These are phyloP conservation scores for Pseudorhiza aurosa DNA, from an alignment of 30 jellyfish, hydroid and myxozoan genomes.

Conservation along the genomic window DNA sequence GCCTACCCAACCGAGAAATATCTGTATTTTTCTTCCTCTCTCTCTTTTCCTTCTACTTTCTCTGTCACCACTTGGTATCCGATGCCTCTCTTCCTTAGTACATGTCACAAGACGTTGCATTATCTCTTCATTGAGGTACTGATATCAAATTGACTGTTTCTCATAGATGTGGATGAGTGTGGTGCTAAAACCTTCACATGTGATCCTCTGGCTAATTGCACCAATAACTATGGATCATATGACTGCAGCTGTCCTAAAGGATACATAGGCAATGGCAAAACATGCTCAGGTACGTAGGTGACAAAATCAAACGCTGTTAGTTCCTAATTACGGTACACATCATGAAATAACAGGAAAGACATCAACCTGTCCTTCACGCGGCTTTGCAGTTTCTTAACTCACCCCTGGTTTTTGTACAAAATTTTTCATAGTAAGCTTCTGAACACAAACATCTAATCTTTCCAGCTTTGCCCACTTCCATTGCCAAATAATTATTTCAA, in stretches of 20 bases:
- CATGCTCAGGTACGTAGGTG: too few species aligned
- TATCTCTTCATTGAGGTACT: conserved; percentile 35
- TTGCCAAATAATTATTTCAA: too few species aligned
- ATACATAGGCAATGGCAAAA: conserved; percentile 66
- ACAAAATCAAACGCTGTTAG: too few species aligned
- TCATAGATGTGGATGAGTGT: conserved; percentile 73
- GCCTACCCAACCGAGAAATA: conserved; percentile 40
- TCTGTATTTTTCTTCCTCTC: conserved; percentile 33
- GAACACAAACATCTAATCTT: too few species aligned
- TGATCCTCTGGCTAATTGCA: conserved; percentile 77
- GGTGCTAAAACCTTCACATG: conserved; percentile 32
- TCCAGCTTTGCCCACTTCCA: too few species aligned
- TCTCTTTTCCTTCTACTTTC: conserved; percentile 47
- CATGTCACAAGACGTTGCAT: conserved; percentile 28
- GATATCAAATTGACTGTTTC: too few species aligned
- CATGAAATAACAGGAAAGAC: too few species aligned
- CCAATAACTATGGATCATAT: conserved; percentile 68
- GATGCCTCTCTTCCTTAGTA: conserved; percentile 42
- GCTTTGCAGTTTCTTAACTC: too few species aligned
- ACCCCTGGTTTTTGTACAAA: too few species aligned
- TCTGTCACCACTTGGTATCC: conserved; percentile 41
- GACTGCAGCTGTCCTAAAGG: conserved; percentile 89
- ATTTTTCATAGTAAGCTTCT: too few species aligned
- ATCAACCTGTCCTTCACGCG: too few species aligned
- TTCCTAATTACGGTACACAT: too few species aligned